Evolutionary conservation across 1,140 invertebrate genomes (phyloP).

Genomic region (Drosophila pallidifrons): DNA sequence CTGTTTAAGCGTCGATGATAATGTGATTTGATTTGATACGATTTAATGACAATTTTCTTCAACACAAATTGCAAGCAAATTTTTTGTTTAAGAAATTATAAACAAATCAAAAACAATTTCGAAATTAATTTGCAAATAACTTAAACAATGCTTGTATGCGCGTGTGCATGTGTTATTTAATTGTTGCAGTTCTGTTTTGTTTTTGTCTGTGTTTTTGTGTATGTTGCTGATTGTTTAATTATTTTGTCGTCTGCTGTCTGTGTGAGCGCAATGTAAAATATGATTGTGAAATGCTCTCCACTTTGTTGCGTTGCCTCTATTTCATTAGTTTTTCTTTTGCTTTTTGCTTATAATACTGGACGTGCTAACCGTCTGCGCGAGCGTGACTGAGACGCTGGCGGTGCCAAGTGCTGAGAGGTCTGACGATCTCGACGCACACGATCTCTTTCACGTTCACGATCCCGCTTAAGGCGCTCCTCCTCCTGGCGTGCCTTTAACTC

Average conservation of each 20-base stretch:
- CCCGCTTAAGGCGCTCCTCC: conserved; percentile 68
- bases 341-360: conserved; percentile 56
- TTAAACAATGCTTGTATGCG: conserved; percentile 60
- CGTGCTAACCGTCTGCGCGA: conserved; percentile 76
- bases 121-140: conserved; percentile 63
- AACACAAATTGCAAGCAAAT: conserved; percentile 67
- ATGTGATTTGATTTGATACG: conserved; percentile 49
- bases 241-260: conserved; percentile 15
- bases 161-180: conserved; percentile 52
- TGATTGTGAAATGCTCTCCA: conserved; percentile 44
- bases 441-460: conserved; percentile 57
- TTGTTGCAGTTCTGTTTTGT: conserved; percentile 34
- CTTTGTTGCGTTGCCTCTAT: conserved; percentile 28
- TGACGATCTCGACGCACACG: conserved; percentile 52
- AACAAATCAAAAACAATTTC: conserved; percentile 59
- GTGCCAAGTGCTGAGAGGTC: conserved; percentile 36
- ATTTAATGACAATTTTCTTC: conserved; percentile 44
- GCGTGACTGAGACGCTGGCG: conserved; percentile 31
- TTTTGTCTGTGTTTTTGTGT: conserved; percentile 22
- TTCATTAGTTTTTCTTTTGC: conserved; percentile 6
- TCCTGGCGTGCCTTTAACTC: conserved; percentile 84
- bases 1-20: conserved; percentile 42
- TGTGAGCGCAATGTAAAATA: conserved; percentile 15
- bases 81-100: conserved; percentile 56
- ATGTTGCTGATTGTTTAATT: conserved; percentile 29